Evolutionary conservation across 1,140 invertebrate genomes (phyloP).

Genomic region (Apis laboriosa): DNA sequence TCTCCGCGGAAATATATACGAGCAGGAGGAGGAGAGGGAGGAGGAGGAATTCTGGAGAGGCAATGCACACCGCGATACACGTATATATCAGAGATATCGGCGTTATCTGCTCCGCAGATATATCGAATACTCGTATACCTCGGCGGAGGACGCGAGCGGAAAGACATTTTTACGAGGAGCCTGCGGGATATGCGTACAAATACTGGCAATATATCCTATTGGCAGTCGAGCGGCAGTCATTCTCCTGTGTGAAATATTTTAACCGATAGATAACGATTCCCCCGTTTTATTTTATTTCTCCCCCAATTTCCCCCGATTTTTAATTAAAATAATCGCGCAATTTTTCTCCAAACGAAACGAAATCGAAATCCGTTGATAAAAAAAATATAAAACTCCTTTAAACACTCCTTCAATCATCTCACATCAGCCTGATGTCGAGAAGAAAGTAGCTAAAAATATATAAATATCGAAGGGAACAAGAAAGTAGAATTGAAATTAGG

Average conservation of each 20-base stretch:
- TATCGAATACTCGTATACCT: slow-evolving; percentile 70
- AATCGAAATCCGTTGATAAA: too few species aligned
- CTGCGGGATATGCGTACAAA: slow-evolving; percentile 63
- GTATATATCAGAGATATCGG: slow-evolving; percentile 70
- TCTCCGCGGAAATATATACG: slow-evolving; percentile 41
- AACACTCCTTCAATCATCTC: too few species aligned
- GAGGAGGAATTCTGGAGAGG: slow-evolving; percentile 30
- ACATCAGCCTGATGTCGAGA: too few species aligned
- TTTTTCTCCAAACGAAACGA: too few species aligned
- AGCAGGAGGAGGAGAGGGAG: slow-evolving; percentile 7
- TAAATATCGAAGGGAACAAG: too few species aligned
- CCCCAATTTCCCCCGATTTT: background rate
- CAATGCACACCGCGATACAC: slow-evolving; percentile 60
- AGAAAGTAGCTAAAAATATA: too few species aligned
- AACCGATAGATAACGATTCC: slow-evolving; percentile 33
- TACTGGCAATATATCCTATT: slow-evolving; percentile 52
- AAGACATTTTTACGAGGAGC: slow-evolving; percentile 74
- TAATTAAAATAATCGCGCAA: slow-evolving; percentile 10
- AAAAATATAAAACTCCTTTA: too few species aligned
- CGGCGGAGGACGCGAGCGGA: slow-evolving; percentile 52
- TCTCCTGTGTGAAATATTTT: slow-evolving; percentile 57
- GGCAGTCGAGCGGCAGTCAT: slow-evolving; percentile 35
- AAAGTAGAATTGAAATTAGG: too few species aligned
- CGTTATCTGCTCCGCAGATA: slow-evolving; percentile 70
- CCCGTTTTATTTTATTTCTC: slow-evolving; percentile 36